A percentile compares a stretch with the other conserved stretches of the same genome.
phyloP scores from a whole-genome alignment of 2,888 invertebrate genomes.

The Abrostola tripartita region DNA sequence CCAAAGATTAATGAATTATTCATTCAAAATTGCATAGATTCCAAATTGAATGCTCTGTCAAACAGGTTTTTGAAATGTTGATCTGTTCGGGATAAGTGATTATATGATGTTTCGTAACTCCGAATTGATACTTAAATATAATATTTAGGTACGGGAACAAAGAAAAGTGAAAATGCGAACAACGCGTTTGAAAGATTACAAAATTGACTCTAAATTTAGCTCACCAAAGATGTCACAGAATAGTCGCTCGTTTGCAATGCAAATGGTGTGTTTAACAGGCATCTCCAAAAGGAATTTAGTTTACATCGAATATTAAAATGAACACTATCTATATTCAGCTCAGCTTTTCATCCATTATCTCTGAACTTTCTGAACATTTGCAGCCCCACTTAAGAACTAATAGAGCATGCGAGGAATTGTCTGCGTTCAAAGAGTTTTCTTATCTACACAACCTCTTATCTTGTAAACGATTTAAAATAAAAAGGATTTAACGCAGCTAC shows the following conservation, averaged over 20 bases:
- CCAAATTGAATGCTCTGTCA: constrained; percentile 47
- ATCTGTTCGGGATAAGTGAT: constrained; percentile 35
- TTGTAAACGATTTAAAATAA: constrained; percentile 2
- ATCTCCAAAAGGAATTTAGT: too few relatives aligned
- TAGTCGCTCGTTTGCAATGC: constrained; percentile 31
- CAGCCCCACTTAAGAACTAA: constrained; percentile 31
- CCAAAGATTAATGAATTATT: constrained; percentile 44
- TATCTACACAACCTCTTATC: not conserved
- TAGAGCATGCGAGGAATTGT: constrained; percentile 29
- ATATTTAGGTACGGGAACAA: not conserved
- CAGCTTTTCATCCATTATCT: not conserved
- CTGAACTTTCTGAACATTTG: constrained; percentile 5
- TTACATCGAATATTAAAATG: constrained; percentile 1
- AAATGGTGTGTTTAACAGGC: constrained; percentile 22
- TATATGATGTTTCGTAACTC: constrained; percentile 41
- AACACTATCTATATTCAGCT: not conserved
- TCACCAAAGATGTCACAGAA: constrained; percentile 15
- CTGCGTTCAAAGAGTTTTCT: constrained; percentile 16
- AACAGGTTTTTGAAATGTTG: constrained; percentile 45
- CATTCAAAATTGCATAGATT: constrained; percentile 48
- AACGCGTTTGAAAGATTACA: too few relatives aligned
- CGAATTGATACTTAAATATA: constrained; percentile 1
- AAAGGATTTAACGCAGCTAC: constrained; percentile 2
- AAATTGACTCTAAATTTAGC: too few relatives aligned
- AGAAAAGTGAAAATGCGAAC: not conserved